Conservation (phyloP, 2,797 vertebrate species). For the Paramormyrops hopkinsi region DNA sequence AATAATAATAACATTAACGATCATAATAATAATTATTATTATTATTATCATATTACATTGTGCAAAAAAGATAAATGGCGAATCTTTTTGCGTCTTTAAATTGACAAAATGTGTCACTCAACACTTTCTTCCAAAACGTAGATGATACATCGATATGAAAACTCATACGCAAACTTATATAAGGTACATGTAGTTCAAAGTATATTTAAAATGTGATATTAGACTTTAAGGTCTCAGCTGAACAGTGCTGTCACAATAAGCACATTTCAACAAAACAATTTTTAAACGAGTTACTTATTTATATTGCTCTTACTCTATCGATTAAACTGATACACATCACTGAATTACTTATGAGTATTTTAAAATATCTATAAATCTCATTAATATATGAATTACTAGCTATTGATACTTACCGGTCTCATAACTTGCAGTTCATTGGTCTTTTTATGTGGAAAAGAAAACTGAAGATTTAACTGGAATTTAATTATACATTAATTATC, state of each 20-base stretch:
- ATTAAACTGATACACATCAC: not conserved
- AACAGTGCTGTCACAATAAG: not conserved
- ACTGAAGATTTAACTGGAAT: not conserved
- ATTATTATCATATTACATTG: not conserved
- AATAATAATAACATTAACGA: not conserved
- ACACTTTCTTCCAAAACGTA: not conserved
- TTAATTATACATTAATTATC: not conserved
- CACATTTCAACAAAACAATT: not conserved
- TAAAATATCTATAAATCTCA: slow-evolving; percentile 19
- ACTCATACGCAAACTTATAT: not conserved
- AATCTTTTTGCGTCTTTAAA: not conserved
- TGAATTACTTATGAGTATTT: slow-evolving; percentile 20
- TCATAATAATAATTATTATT: not conserved
- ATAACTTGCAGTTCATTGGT: slow-evolving; percentile 51
- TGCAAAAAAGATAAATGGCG: not conserved
- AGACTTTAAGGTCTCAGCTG: not conserved
- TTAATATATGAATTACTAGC: slow-evolving; percentile 9
- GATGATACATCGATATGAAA: not conserved
- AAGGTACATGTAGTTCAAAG: not conserved
- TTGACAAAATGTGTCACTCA: not conserved
- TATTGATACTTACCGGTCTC: slow-evolving; percentile 55
- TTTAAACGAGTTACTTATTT: not conserved
- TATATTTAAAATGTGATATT: not conserved
- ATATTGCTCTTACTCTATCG: not conserved
- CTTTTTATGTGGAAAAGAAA: slow-evolving; percentile 26